Base-by-base conservation (phyloP, 2,113 vertebrate species). In the Menidia beryllina region DNA sequence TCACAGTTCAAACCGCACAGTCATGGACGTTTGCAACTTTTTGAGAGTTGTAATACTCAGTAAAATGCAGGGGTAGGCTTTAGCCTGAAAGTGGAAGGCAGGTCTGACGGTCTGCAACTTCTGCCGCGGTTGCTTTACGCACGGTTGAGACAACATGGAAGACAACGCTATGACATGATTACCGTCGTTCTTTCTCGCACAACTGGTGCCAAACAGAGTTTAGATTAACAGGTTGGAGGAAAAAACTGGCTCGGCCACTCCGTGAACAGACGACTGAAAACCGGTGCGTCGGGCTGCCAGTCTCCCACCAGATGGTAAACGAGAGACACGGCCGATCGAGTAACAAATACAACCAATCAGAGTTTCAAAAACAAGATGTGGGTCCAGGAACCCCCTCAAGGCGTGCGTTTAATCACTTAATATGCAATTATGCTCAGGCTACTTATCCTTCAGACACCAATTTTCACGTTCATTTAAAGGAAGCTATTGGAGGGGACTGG, bases 281-380 rank as follows among this genome's bases (percentile, higher is more conserved):
- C 77, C 67, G 67, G 65, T 77, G 84, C 72, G 72, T 69, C 69
- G 71, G 62, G 75, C 88, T 76, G 84, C 84, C 82, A 83, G 84
- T 88, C 83, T 85, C 73, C 47, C 82, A 79, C 81, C 90, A 91
- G 89, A 91, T 91, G 86, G 90, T 91, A 72, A 85, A 90, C 30
- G 81, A 81, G 80, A 86, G 84, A 65, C 59, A 79, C 38, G 59
- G 72, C 60, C 69, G 82, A 87, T 88, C 75, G 60, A 84, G 83
- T 84, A 80, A 81, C 87, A 83, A 79, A 75, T 72, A 83, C 75
- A 75, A 50, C 77, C 82, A 68, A 80, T 83, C 74, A 80, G 64
- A 80, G 63, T 5, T 74, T 74, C 58, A 69, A 78, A 87, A 75
- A 66, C 43, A 71, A 65, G 53, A 14, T 51, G 67, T 50, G 52